Evolutionary conservation across 2,113 vertebrate genomes (phyloP), one percentile per base, ranked within the genome.

Genomic region (Poeciliopsis turrubarensis): DNA sequence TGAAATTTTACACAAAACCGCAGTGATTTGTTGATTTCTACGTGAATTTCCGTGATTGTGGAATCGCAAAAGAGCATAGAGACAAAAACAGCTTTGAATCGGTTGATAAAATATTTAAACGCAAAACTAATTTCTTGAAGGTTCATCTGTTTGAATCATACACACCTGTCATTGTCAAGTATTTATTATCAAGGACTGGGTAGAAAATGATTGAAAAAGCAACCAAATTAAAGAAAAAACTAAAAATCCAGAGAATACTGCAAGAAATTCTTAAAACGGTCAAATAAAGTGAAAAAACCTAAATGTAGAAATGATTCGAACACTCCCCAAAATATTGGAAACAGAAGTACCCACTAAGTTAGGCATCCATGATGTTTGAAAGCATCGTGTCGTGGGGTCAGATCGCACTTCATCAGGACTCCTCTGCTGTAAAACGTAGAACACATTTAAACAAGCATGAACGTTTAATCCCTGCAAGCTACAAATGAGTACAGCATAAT

Each of bases 301-400:
- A 2, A 37, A 5, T 10, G 31, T 15, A 19, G 27, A 39, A 64
- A 17, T 5, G 1, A 54, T 54, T 13, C 10, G 8, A 25, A 31
- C 25, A 29, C 30, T 54, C 17, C 41, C 41, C 79, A 73, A 82
- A 87, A 84, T 65, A 77, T 54, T 70, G 70, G 66, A 82, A 86
- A 84, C 86, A 85, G 86, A 84, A 87, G 82, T 81, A 90, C 83
- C 82, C 93, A 94, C 93, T 94, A 93, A 90, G 82, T 91, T 73
- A 88, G 91, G 90, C 88, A 92, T 91, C 89, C 83, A 71, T 69
- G 39, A 62, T 67, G 74, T 92, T 92, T 86, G 78, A 92, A 88
- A 90, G 91, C 87, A 62, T 85, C 68, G 82, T 77, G 89, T 79
- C 72, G 25, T 69, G 83, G 84, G 85, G 81, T 85, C 83, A 62